Evolutionary conservation across 1,140 invertebrate species (phyloP).

Genomic region (Halictus rubicundus): DNA sequence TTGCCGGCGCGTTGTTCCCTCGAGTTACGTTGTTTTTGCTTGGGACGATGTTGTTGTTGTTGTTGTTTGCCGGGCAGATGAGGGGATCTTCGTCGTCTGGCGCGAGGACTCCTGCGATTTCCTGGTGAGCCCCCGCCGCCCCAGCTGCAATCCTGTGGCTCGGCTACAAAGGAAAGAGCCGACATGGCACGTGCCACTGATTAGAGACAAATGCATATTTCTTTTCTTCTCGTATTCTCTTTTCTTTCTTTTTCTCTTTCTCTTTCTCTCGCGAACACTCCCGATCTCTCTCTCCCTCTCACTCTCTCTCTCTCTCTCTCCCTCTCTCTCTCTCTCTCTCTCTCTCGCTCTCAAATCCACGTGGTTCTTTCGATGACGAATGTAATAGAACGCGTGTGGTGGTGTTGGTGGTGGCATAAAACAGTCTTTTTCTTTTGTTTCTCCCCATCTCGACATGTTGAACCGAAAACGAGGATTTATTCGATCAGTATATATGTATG

Average conservation of each 20-base stretch:
- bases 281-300: no score
- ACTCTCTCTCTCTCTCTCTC: no score
- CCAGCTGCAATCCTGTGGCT: slow-evolving; percentile 77
- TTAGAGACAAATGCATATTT: slow-evolving; percentile 60
- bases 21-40: slow-evolving; percentile 69
- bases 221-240: slow-evolving; percentile 9
- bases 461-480: no score
- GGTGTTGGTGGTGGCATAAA: slow-evolving; percentile 45
- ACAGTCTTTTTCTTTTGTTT: not conserved
- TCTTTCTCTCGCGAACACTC: no score
- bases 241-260: no score
- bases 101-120: slow-evolving; percentile 68
- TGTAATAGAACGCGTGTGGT: slow-evolving; percentile 45
- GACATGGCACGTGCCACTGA: slow-evolving; percentile 70
- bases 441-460: no score
- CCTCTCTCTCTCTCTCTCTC: no score
- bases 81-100: slow-evolving; percentile 66
- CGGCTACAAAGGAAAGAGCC: slow-evolving; percentile 77
- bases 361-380: slow-evolving; percentile 16
- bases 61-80: slow-evolving; percentile 48
- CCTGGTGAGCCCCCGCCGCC: slow-evolving; percentile 76
- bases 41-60: slow-evolving; percentile 38
- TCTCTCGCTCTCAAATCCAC: no score
- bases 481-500: no score
- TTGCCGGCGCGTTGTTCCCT: slow-evolving; percentile 65